These are phyloP conservation scores for Helicolenus hilgendorfi DNA, from an alignment of 2,797 vertebrate genomes.

Conservation along the genomic window DNA sequence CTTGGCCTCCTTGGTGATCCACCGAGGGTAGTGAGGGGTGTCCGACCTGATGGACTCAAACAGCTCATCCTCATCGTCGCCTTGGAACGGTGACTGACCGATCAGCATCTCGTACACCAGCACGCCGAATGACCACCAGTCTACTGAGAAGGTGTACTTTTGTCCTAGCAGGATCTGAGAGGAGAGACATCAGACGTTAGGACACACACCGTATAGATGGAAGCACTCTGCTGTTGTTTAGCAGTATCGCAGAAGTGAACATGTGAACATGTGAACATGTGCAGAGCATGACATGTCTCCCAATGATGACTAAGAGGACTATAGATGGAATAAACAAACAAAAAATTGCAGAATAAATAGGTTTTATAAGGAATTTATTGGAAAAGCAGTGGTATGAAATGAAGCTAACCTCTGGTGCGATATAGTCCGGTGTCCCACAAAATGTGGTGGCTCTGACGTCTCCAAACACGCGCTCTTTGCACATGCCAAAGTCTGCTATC, in stretches of 20 bases:
- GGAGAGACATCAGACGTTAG: conserved; percentile 4
- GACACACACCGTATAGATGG: neutral
- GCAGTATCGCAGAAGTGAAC: neutral
- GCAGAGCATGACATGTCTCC: neutral
- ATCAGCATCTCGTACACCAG: conserved; percentile 99
- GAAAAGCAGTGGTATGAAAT: neutral
- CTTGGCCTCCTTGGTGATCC: conserved; percentile 97
- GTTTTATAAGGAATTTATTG: neutral
- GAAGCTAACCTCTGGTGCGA: conserved; percentile 94
- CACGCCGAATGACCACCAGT: conserved; percentile 99
- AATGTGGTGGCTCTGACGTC: conserved; percentile 95
- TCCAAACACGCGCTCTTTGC: conserved; percentile 94
- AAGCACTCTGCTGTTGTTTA: neutral
- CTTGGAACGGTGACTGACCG: conserved; percentile 98
- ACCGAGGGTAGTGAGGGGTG: conserved; percentile 95
- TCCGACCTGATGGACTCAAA: conserved; percentile 97
- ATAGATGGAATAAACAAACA: neutral
- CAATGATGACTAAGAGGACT: neutral
- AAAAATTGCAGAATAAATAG: neutral
- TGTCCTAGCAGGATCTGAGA: conserved; percentile 95
- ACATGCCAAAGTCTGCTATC: conserved; percentile 99
- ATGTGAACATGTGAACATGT: neutral
- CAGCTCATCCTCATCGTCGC: conserved; percentile 97
- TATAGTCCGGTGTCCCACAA: conserved; percentile 98
- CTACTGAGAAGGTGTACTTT: conserved; percentile 97